Conservation (phyloP, 2,797 vertebrate genomes). For the Ptychadena robeensis region DNA sequence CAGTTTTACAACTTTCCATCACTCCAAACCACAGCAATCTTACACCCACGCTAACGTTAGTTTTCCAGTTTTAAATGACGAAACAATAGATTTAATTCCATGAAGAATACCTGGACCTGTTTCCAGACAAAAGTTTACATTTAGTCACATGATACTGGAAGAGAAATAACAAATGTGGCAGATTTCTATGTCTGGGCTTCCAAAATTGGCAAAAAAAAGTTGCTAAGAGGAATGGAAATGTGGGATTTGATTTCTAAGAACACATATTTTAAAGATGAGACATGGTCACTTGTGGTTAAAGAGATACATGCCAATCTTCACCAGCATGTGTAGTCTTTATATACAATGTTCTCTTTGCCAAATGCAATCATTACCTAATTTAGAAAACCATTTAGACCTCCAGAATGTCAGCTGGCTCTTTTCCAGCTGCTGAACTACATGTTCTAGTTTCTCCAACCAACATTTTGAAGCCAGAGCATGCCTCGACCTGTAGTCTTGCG, state of each 20-base stretch:
- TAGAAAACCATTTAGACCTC: not conserved
- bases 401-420: not conserved
- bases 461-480: not conserved
- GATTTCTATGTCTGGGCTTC: not conserved
- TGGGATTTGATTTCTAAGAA: no score
- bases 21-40: not conserved
- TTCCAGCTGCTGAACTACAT: not conserved
- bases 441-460: not conserved
- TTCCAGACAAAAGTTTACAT: not conserved
- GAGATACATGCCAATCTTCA: no score
- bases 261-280: no score
- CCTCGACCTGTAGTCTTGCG: not conserved
- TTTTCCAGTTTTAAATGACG: not conserved
- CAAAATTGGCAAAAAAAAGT: not conserved
- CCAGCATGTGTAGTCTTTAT: no score
- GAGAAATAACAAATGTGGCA: not conserved
- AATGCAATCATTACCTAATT: no score
- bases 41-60: not conserved
- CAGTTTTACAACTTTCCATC: not conserved
- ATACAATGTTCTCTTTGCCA: no score
- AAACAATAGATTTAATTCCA: no score
- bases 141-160: not conserved
- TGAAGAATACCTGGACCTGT: no score
- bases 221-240: not conserved
- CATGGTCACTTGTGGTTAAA: no score